Percentiles rank a stretch among this genome's conserved stretches.
phyloP scores from a whole-genome alignment of 2,113 vertebrate genomes.

The Lontra canadensis region DNA sequence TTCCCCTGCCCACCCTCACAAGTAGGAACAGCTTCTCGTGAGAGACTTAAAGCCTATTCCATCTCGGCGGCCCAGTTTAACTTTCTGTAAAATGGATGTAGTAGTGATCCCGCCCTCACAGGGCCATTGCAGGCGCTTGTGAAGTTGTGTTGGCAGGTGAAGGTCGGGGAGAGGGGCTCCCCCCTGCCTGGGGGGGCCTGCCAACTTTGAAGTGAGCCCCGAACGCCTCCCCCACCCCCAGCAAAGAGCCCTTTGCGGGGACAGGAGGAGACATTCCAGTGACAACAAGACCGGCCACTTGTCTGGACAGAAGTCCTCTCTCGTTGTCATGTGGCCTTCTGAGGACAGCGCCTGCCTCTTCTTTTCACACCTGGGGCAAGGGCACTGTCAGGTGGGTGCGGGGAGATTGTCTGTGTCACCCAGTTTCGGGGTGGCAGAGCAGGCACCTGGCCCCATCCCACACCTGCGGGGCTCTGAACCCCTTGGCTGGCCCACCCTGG shows the following conservation, averaged over 20 bases:
- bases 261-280: background rate
- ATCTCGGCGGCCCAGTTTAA: fast-evolving
- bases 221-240: fast-evolving
- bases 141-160: background rate
- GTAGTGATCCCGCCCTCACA: fast-evolving
- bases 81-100: background rate
- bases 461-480: background rate
- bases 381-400: background rate
- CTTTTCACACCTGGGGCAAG: background rate
- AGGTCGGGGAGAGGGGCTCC: background rate
- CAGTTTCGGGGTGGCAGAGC: background rate
- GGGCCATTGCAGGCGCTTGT: background rate
- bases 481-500: background rate
- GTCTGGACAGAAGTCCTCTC: background rate
- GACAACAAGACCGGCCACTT: background rate
- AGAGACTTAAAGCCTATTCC: background rate
- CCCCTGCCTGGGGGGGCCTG: fast-evolving
- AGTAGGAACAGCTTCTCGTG: background rate
- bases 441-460: fast-evolving
- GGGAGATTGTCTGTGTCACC: background rate
- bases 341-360: background rate
- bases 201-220: too few relatives aligned
- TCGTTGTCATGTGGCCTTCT: background rate
- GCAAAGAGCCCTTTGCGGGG: background rate
- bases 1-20: fast-evolving